phyloP scores from a whole-genome alignment of 2,888 invertebrate species.

The Cylindroiulus punctatus region DNA sequence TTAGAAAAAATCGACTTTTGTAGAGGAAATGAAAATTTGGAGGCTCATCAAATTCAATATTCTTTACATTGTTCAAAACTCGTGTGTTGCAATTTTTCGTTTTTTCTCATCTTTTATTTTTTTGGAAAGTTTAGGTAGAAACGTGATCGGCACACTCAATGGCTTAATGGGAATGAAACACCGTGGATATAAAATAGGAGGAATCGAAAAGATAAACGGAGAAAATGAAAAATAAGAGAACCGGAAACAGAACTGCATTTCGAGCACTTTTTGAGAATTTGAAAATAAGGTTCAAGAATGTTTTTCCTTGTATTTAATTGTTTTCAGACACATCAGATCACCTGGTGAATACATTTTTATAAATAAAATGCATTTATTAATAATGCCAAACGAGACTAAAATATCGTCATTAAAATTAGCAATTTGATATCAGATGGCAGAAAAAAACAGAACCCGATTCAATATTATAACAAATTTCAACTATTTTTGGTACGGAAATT shows the following conservation, averaged over 20 bases:
- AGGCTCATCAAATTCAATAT: background rate
- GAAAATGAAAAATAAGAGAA: background rate
- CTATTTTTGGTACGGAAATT: too few species aligned
- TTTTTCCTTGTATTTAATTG: too few species aligned
- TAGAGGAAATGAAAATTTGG: slow-evolving; percentile 17
- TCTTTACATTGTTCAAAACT: slow-evolving; percentile 20
- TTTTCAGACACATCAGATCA: too few species aligned
- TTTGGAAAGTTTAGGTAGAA: background rate
- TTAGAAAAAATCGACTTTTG: background rate
- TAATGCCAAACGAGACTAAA: too few species aligned
- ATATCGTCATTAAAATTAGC: too few species aligned
- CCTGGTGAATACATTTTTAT: too few species aligned
- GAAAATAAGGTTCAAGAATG: too few species aligned
- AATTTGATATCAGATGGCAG: too few species aligned
- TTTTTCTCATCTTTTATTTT: background rate
- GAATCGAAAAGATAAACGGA: background rate
- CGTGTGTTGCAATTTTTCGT: background rate
- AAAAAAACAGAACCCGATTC: too few species aligned
- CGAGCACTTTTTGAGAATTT: too few species aligned
- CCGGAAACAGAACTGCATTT: background rate
- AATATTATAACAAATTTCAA: too few species aligned
- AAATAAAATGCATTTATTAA: too few species aligned
- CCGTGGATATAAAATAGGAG: background rate
- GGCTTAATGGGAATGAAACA: background rate
- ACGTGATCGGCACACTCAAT: slow-evolving; percentile 1